A percentile compares a stretch with the other conserved stretches of the same genome.
Conservation (phyloP, 2,888 invertebrate species). For the Sphecodes monilicornis region DNA sequence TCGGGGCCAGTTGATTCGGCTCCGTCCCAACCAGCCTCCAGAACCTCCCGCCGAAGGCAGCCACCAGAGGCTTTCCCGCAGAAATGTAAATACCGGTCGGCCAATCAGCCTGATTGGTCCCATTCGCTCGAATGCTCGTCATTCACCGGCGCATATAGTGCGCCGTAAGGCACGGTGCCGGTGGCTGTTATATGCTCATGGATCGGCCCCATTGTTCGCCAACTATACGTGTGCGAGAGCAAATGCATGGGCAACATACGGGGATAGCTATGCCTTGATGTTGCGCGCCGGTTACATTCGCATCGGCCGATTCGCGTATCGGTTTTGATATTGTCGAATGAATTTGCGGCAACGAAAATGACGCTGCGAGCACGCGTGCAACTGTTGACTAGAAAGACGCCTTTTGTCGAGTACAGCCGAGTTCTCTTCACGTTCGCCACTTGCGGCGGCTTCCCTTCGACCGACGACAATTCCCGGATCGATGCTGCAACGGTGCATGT, state of each 20-base stretch:
- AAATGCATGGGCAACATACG: constrained; percentile 16
- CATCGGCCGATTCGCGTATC: constrained; percentile 38
- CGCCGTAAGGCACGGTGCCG: constrained; percentile 67
- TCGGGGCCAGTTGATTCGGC: constrained; percentile 34
- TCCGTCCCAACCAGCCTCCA: constrained; percentile 40
- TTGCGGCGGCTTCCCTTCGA: not conserved
- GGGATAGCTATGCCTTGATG: constrained; percentile 34
- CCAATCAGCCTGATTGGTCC: constrained; percentile 84
- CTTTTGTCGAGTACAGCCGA: not conserved
- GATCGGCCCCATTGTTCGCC: constrained; percentile 74
- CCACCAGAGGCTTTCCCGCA: constrained; percentile 71
- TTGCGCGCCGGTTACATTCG: constrained; percentile 28
- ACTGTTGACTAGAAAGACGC: not conserved
- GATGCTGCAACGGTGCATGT: not conserved
- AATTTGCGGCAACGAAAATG: constrained; percentile 28
- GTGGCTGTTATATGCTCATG: constrained; percentile 67
- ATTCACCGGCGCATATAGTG: constrained; percentile 75
- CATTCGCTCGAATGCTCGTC: constrained; percentile 82
- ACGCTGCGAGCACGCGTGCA: constrained; percentile 18
- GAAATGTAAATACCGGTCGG: constrained; percentile 83
- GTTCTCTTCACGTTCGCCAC: not conserved
- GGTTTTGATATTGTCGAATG: constrained; percentile 34
- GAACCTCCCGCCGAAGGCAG: constrained; percentile 61
- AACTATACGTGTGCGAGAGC: constrained; percentile 42
- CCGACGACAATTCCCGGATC: not conserved